A percentile compares a stretch with the other conserved stretches of the same genome.
phyloP scores from a whole-genome alignment of 1,140 invertebrate genomes.

The Bradysia coprophila region DNA sequence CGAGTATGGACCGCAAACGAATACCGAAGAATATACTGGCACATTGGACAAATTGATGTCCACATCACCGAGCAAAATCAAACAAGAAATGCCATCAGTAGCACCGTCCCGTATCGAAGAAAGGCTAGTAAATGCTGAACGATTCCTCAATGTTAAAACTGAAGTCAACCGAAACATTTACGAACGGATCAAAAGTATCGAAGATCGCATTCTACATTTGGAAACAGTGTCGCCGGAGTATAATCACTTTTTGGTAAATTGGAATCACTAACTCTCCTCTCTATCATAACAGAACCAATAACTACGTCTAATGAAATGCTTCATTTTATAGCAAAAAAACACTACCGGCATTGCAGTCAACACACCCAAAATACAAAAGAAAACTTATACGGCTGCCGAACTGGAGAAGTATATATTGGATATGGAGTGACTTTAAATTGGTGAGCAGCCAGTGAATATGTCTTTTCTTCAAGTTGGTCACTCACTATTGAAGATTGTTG shows the following conservation, averaged over 20 bases:
- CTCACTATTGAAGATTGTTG: no score
- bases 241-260: conserved; percentile 36
- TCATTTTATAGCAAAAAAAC: no score
- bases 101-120: conserved; percentile 29
- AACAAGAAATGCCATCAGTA: not conserved
- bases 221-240: conserved; percentile 55
- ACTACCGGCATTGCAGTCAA: no score
- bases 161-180: conserved; percentile 35
- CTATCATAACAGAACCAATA: no score
- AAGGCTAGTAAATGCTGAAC: conserved; percentile 33
- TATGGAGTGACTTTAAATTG: no score
- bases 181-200: conserved; percentile 39
- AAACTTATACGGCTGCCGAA: no score
- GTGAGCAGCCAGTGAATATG: no score
- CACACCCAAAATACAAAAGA: no score
- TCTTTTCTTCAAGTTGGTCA: no score
- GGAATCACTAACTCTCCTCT: no score
- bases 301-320: no score
- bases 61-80: conserved; percentile 8
- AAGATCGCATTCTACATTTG: conserved; percentile 40
- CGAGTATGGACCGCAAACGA: conserved; percentile 35
- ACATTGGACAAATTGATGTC: conserved; percentile 16
- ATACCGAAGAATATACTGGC: conserved; percentile 12
- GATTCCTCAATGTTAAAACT: conserved; percentile 28
- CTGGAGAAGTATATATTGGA: no score